Evolutionary conservation across 2,888 invertebrate species (phyloP).

Genomic region (Aspidapion aeneum): DNA sequence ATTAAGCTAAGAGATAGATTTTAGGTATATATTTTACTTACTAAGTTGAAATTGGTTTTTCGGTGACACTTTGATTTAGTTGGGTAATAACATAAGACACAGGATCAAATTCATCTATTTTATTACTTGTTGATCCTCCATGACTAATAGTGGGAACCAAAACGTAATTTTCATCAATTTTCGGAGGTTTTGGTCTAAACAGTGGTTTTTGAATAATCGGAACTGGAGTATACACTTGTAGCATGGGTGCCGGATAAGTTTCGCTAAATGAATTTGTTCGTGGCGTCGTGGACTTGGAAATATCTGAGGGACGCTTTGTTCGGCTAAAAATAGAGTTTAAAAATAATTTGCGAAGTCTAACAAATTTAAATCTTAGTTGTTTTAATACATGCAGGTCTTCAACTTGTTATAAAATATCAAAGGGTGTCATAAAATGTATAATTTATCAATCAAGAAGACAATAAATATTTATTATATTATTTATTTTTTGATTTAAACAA

Average conservation of each 20-base stretch:
- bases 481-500: too few relatives aligned
- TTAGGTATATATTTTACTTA: too few relatives aligned
- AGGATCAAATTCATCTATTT: constrained; percentile 52
- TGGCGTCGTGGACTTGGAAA: constrained; percentile 9
- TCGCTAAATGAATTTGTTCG: constrained; percentile 20
- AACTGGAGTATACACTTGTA: constrained; percentile 35
- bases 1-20: too few relatives aligned
- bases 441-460: too few relatives aligned
- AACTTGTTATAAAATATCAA: too few relatives aligned
- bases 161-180: constrained; percentile 51
- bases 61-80: constrained; percentile 51
- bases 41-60: constrained; percentile 45
- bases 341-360: too few relatives aligned
- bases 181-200: constrained; percentile 44
- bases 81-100: constrained; percentile 62
- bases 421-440: too few relatives aligned
- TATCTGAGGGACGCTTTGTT: constrained; percentile 7
- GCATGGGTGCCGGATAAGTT: constrained; percentile 38
- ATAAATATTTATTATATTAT: too few relatives aligned
- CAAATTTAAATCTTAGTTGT: too few relatives aligned
- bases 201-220: constrained; percentile 49
- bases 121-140: constrained; percentile 34
- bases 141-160: constrained; percentile 55
- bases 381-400: too few relatives aligned
- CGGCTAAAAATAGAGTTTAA: constrained; percentile 15